Evolutionary conservation across 2,113 vertebrate genomes (phyloP), one percentile per base, ranked within the genome.

Genomic region (Chauna torquata): DNA sequence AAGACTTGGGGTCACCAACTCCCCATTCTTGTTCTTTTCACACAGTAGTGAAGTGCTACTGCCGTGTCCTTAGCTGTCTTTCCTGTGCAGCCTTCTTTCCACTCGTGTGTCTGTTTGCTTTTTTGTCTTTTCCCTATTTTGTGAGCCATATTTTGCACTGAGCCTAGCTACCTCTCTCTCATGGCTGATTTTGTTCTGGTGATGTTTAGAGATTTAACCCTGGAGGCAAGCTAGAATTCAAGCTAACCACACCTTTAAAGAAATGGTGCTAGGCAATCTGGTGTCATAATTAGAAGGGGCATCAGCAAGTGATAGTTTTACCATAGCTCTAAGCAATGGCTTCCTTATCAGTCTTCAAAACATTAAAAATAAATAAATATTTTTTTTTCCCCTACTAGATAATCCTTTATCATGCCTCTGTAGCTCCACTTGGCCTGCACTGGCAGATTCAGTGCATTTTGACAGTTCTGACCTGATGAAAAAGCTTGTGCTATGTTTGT

Each of bases 401-500:
- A 94, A 97, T 88, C 94, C 90, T 93, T 97, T 97, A 96, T 96
- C 92, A 92, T 89, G 77, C 81, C 69, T 80, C 86, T 95, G 92
- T 95, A 92, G 86, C 84, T 94, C 80, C 86, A 87, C 92, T 95
- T 93, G 93, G 86, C 86, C 91, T 93, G 34, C 45, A 45, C 92
- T 54, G 86, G 77, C 87, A 88, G 85, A 93, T 92, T 38, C 79
- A 49, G 88, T 82, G 82, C 94, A 83, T 91, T 97, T 96, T 97
- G 95, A 97, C 94, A 94, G 92, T 93, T 93, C 30, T 92, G 93
- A 89, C 92, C 95, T 80, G 92, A 92, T 91, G 92, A 97, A 95
- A 96, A 95, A 79, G 71, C 95, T 59, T 36, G 71, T 50, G 88
- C 90, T 93, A 20, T 91, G 83, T 89, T 86, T 93, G 95, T 91